Conservation (phyloP, 92 coral and sea anemone genomes). For the Umimayanthus chanpuru region DNA sequence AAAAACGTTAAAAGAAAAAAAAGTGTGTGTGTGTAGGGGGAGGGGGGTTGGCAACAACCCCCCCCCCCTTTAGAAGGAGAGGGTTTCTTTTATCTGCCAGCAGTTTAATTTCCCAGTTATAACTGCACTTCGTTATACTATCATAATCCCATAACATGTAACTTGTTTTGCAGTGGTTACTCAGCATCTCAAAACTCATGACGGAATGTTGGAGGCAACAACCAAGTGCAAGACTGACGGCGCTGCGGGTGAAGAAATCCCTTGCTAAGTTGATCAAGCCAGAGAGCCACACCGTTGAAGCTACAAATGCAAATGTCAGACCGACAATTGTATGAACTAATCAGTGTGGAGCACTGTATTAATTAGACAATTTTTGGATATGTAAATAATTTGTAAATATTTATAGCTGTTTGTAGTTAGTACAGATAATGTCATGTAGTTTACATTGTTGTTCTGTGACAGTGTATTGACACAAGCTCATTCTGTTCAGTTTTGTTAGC, state of each 20-base stretch:
- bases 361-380: background rate
- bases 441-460: background rate
- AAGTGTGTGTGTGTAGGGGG: too few relatives aligned
- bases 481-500: background rate
- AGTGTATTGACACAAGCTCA: background rate
- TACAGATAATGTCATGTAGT: too few relatives aligned
- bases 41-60: too few relatives aligned
- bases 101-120: too few relatives aligned
- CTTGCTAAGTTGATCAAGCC: constrained; percentile 66
- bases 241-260: constrained; percentile 84
- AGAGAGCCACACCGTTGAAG: constrained; percentile 42
- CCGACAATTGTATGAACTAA: constrained; percentile 35
- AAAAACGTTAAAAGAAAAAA: too few relatives aligned
- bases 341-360: background rate
- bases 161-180: constrained; percentile 58
- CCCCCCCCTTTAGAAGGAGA: too few relatives aligned
- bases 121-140: too few relatives aligned
- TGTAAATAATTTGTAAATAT: constrained; percentile 34
- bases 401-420: background rate
- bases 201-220: constrained; percentile 85
- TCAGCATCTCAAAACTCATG: constrained; percentile 82
- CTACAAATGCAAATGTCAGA: background rate
- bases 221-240: constrained; percentile 83
- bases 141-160: background rate
- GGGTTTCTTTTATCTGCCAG: too few relatives aligned